Percentiles rank a stretch among this genome's conserved stretches.
These are phyloP conservation scores for Caretta caretta DNA, from an alignment of 2,113 vertebrate species.

Conservation along the genomic window DNA sequence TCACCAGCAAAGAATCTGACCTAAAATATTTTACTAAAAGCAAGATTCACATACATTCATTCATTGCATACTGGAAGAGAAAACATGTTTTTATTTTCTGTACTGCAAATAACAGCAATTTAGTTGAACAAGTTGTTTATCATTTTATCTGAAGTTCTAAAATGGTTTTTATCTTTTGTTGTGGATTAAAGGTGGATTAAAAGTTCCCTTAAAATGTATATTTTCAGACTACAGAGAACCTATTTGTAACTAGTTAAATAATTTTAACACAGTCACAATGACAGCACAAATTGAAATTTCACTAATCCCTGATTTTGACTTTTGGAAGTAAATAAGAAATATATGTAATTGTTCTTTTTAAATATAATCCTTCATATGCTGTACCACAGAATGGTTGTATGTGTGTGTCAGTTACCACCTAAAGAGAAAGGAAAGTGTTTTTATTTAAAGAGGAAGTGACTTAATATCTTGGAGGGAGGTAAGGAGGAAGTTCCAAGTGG, in stretches of 20 bases:
- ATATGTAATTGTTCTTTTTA: constrained; percentile 6
- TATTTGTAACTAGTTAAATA: neutral
- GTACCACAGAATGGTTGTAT: constrained; percentile 43
- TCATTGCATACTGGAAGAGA: neutral
- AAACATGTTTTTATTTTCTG: neutral
- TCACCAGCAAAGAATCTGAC: neutral
- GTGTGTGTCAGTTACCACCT: constrained; percentile 6
- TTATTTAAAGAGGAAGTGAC: constrained; percentile 65
- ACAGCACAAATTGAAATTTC: neutral
- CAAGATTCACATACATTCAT: neutral
- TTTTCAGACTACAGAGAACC: neutral
- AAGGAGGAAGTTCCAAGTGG: constrained; percentile 64
- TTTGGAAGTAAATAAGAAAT: neutral
- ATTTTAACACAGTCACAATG: rapidly evolving
- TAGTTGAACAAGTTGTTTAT: neutral
- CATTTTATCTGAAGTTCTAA: neutral
- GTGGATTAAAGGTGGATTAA: neutral
- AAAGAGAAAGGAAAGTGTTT: constrained; percentile 37
- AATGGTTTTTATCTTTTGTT: neutral
- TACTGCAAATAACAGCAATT: neutral
- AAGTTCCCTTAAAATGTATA: neutral
- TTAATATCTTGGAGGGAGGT: constrained; percentile 57
- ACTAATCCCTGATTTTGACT: neutral
- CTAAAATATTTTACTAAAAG: neutral
- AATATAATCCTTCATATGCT: neutral